A percentile compares a stretch with the other conserved stretches of the same genome.
These are phyloP conservation scores for Eurytemora carolleeae DNA, from an alignment of 1,140 invertebrate genomes.

Conservation along the genomic window DNA sequence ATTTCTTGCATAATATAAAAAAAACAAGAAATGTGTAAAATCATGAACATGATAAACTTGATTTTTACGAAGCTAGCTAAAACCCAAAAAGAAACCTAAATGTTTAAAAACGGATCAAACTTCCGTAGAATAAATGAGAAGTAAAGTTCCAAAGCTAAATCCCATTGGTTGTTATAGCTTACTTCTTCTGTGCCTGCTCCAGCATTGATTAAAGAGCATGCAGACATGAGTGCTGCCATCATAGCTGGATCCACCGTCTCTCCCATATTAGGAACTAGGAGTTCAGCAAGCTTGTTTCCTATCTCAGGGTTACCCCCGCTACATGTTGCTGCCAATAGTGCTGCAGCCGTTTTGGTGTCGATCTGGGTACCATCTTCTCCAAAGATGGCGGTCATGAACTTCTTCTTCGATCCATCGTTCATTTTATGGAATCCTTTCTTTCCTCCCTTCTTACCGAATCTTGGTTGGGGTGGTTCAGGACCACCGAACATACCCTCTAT, in stretches of 20 bases:
- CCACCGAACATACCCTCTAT: slow-evolving; percentile 5
- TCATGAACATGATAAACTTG: too few species aligned
- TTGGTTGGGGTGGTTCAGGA: not conserved
- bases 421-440: slow-evolving; percentile 13
- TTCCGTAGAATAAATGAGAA: too few species aligned
- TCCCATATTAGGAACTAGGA: slow-evolving; percentile 11
- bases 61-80: too few species aligned
- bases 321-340: slow-evolving; percentile 11
- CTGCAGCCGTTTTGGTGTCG: slow-evolving; percentile 5
- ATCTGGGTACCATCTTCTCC: slow-evolving; percentile 11
- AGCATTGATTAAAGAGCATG: slow-evolving; percentile 12
- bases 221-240: slow-evolving; percentile 15
- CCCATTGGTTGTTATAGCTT: too few species aligned
- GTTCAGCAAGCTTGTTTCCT: slow-evolving; percentile 10
- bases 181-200: slow-evolving; percentile 15
- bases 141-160: too few species aligned
- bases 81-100: too few species aligned
- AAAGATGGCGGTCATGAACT: slow-evolving; percentile 15
- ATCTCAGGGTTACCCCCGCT: slow-evolving; percentile 14
- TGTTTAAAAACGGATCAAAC: too few species aligned
- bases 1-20: too few species aligned
- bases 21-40: too few species aligned
- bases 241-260: slow-evolving; percentile 13
- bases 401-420: slow-evolving; percentile 9
- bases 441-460: not conserved